These are phyloP conservation scores for Eonycteris spelaea DNA, from an alignment of 2,113 vertebrate genomes.

Conservation along the genomic window DNA sequence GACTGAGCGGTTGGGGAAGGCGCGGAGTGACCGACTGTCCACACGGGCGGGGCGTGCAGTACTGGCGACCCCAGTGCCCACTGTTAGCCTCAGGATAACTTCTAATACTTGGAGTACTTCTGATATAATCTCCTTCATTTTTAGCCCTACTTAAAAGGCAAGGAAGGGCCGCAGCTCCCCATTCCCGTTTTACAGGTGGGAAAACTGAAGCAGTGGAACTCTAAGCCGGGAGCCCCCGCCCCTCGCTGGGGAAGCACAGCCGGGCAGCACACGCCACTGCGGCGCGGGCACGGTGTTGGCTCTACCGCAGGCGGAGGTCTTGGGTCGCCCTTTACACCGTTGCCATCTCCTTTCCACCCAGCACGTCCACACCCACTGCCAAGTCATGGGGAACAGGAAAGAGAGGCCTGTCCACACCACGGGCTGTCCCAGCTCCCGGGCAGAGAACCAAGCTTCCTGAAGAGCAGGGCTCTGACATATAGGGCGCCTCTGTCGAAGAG, in stretches of 20 bases:
- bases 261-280: neutral
- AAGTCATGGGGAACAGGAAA: neutral
- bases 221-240: neutral
- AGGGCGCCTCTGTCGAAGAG: neutral
- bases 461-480: neutral
- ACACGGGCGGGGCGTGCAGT: accelerated
- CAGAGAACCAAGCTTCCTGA: neutral
- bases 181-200: neutral
- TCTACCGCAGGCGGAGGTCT: neutral
- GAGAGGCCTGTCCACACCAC: neutral
- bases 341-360: neutral
- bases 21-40: neutral
- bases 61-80: neutral
- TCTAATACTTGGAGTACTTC: neutral
- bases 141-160: neutral
- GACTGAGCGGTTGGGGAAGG: neutral
- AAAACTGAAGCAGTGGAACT: neutral
- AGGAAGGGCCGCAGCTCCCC: neutral
- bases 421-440: neutral
- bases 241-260: neutral
- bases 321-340: neutral
- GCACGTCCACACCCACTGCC: neutral
- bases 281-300: too few species aligned
- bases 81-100: neutral
- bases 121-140: neutral